Evolutionary conservation across 1,140 invertebrate species (phyloP).

Genomic region (Ceratina australensis): DNA sequence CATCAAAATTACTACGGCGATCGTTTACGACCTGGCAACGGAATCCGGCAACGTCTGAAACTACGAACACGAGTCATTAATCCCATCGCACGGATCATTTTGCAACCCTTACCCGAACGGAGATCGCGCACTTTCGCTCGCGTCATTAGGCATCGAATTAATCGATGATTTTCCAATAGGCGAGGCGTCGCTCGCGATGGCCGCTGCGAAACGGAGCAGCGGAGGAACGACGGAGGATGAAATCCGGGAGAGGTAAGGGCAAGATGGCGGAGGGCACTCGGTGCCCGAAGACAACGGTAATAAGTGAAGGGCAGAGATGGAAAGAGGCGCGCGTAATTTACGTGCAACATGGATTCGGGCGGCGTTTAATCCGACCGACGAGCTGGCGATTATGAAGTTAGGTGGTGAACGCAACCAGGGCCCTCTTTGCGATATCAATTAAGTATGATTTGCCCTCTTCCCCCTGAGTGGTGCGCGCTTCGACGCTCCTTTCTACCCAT

Average conservation of each 20-base stretch:
- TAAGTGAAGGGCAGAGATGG: conserved; percentile 66
- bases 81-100: conserved; percentile 22
- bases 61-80: neutral
- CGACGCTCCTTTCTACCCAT: conserved; percentile 12
- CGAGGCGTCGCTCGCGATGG: conserved; percentile 32
- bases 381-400: conserved; percentile 73
- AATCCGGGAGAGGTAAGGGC: conserved; percentile 15
- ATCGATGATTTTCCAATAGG: conserved; percentile 55
- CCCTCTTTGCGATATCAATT: conserved; percentile 76
- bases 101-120: neutral
- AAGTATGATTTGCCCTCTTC: conserved; percentile 72
- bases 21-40: conserved; percentile 7
- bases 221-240: neutral
- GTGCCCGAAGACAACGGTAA: conserved; percentile 66
- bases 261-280: conserved; percentile 23
- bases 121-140: neutral
- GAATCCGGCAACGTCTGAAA: conserved; percentile 1
- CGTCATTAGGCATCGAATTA: conserved; percentile 26
- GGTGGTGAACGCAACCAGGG: conserved; percentile 59
- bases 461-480: conserved; percentile 33
- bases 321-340: conserved; percentile 69
- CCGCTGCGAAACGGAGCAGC: conserved; percentile 28
- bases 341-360: conserved; percentile 71
- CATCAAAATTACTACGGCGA: conserved; percentile 4
- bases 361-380: conserved; percentile 68